Evolutionary conservation across 1,140 invertebrate species (phyloP).

Genomic region (Drosophila kanapiae): DNA sequence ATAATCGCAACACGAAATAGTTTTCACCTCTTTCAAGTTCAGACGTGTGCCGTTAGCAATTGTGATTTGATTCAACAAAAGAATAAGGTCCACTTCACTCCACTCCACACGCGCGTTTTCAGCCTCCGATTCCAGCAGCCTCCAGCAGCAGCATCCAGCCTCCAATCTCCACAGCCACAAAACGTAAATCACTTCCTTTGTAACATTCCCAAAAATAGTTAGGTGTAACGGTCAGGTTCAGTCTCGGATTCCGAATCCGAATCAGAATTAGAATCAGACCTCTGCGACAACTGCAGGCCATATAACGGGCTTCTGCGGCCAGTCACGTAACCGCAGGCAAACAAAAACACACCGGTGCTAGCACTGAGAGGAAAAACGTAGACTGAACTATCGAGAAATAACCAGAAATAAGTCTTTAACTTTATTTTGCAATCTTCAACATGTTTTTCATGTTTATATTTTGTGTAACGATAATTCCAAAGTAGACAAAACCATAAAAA

Average conservation of each 20-base stretch:
- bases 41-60: slow-evolving; percentile 74
- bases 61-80: slow-evolving; percentile 76
- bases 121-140: slow-evolving; percentile 19
- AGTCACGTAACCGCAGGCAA: slow-evolving; percentile 71
- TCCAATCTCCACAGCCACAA: slow-evolving; percentile 55
- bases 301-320: slow-evolving; percentile 65
- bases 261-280: slow-evolving; percentile 34
- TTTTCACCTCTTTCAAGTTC: slow-evolving; percentile 70
- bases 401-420: too few species aligned
- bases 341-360: slow-evolving; percentile 23
- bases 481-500: too few species aligned
- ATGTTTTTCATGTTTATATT: too few species aligned
- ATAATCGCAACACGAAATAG: slow-evolving; percentile 60
- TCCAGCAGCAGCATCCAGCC: slow-evolving; percentile 36
- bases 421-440: too few species aligned
- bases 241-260: slow-evolving; percentile 34
- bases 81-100: slow-evolving; percentile 47
- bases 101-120: slow-evolving; percentile 53
- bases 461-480: too few species aligned
- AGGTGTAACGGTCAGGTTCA: slow-evolving; percentile 62
- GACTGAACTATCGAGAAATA: background rate
- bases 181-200: slow-evolving; percentile 64
- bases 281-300: slow-evolving; percentile 73
- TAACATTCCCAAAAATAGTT: slow-evolving; percentile 33
- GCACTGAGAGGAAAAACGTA: slow-evolving; percentile 17